phyloP scores from a whole-genome alignment of 2,113 vertebrate genomes.

The Gallinago paraguaiae region DNA sequence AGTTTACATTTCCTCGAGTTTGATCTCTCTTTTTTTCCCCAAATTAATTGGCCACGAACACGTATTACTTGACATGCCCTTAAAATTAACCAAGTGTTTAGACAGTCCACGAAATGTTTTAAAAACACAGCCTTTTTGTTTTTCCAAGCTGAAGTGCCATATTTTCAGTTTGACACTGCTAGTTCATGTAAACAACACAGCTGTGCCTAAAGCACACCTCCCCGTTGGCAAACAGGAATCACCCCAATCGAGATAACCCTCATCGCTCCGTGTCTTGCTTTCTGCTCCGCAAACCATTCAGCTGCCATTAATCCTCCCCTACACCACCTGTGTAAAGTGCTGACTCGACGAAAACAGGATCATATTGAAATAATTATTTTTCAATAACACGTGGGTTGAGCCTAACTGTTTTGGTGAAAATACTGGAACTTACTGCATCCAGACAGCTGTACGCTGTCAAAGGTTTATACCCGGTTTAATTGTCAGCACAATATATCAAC shows the following conservation, averaged over 20 bases:
- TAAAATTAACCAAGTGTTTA: constrained; percentile 4
- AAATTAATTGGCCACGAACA: not conserved
- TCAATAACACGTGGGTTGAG: not conserved
- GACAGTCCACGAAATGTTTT: not conserved
- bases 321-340: not conserved
- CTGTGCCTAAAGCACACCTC: not conserved
- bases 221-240: not conserved
- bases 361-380: not conserved
- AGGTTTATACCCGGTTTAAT: not conserved
- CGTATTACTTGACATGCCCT: not conserved
- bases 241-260: not conserved
- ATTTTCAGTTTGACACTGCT: not conserved
- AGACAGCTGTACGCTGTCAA: not conserved
- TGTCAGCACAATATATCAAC: not conserved
- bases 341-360: not conserved
- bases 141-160: not conserved
- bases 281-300: not conserved
- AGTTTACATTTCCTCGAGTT: not conserved
- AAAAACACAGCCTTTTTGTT: not conserved
- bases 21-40: not conserved
- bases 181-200: not conserved
- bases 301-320: not conserved
- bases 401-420: not conserved
- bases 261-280: not conserved
- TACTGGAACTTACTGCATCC: not conserved